A percentile compares a stretch with the other conserved stretches of the same genome.
Conservation (phyloP, 2,888 invertebrate genomes). For the Dastarcus helophoroides region DNA sequence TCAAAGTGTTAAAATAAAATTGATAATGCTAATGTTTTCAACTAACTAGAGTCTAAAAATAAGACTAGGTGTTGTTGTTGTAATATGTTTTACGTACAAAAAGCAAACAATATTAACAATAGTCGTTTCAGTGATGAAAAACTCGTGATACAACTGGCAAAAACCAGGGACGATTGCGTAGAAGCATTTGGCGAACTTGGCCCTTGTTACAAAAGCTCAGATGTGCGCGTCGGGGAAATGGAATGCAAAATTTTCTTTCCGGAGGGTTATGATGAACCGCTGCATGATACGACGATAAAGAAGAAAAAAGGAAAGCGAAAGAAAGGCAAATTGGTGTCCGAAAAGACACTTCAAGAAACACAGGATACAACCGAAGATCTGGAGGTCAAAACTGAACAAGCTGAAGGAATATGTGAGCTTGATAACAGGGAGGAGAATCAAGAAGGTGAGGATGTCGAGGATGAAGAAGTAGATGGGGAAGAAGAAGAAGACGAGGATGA, state of each 20-base stretch:
- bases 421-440: slow-evolving; percentile 4
- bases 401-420: not conserved
- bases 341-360: slow-evolving; percentile 12
- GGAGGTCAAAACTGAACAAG: slow-evolving; percentile 12
- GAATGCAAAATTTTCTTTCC: slow-evolving; percentile 62
- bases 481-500: slow-evolving; percentile 20
- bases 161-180: slow-evolving; percentile 51
- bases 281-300: slow-evolving; percentile 36
- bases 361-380: slow-evolving; percentile 13
- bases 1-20: too few species aligned
- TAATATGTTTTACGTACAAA: not conserved
- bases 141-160: slow-evolving; percentile 55
- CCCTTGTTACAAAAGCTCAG: slow-evolving; percentile 57
- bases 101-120: not conserved
- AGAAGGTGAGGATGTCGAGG: slow-evolving; percentile 27
- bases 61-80: too few species aligned
- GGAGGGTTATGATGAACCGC: slow-evolving; percentile 46
- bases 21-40: too few species aligned
- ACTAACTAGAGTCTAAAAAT: too few species aligned
- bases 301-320: slow-evolving; percentile 45
- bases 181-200: slow-evolving; percentile 50
- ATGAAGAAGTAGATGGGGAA: slow-evolving; percentile 19
- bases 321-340: slow-evolving; percentile 23
- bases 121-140: slow-evolving; percentile 54
- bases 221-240: slow-evolving; percentile 48